Evolutionary conservation across 2,888 invertebrate species (phyloP), one percentile per base, ranked within the genome.

Genomic region (Boloria selene): DNA sequence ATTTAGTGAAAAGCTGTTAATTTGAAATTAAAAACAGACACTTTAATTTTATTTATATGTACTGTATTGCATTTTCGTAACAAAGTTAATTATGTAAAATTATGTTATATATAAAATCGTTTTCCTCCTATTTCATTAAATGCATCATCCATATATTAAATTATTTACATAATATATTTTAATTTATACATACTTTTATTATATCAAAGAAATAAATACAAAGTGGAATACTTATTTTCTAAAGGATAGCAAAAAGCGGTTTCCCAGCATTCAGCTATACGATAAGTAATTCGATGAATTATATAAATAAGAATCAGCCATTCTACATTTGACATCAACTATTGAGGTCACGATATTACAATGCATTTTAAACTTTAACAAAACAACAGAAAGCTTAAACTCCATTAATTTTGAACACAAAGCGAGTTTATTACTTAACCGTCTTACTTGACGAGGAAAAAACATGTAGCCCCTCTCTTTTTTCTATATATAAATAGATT

Each of bases 371-470:
- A 64, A 73, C 81, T 76, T 68, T 81, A 77, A 68, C 17, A 7
- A 68, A 67, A 68, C 18, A 44, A 61, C 16, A 68, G 80, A 84
- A 77, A 82, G 73, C 65, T 49, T 63, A 71, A 22, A 16, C 26
- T 45, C 65, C 69, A 69, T 77, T 66, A 61, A 63, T 65, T 38
- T 71, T 76, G 74, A 72, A 72, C 74, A 81, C 77, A 80, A 82
- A 83, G 81, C 78, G 80, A 77, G 79, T 83, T 80, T 82, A 77
- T 74, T 76, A 77, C 76, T 82, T 79, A 81, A 82, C 79, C 70
- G 66, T 58, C 69, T 72, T 72, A 65, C 62, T 71, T 73, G 64
- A 74, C 68, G 69, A 69, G 67, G 73, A 72, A 75, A 70, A 72
- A 71, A 74, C 54, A 67, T 72, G 72, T 76, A 70, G 58, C 70